Evolutionary conservation across 1,140 invertebrate genomes (phyloP), one percentile per base, ranked within the genome.

Genomic region (Choristoneura fumiferana): DNA sequence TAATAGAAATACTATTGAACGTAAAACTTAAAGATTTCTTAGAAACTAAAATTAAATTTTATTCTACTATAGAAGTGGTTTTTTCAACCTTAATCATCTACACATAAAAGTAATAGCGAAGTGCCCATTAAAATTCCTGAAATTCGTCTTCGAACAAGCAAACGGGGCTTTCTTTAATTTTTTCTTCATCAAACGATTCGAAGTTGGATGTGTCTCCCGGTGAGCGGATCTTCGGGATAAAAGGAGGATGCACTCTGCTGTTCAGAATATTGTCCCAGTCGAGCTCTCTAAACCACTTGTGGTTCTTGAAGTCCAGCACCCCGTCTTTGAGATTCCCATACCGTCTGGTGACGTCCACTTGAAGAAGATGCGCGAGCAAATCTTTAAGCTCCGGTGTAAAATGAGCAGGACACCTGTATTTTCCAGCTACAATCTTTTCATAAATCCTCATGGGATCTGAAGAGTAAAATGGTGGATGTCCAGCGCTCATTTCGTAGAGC

Each of bases 321-420:
- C 96, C 97, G 58, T 95, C 94, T 74, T 95, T 96, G 13, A 98
- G 88, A 76, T 97, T 98, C 1, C 97, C 97, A 76, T 91, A 97
- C 33, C 98, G 92, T 78, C 96, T 96, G 0, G 96, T 96, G 1
- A 97, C 86, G 89, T 99, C 98, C 1, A 92, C 86, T 80, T 94
- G 96, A 0, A 99, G 90, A 45, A 98, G 81, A 74, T 97, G 96
- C 59, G 92, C 91, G 9, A 99, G 71, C 1, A 99, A 84, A 85
- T 99, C 96, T 73, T 94, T 97, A 45, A 99, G 75, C 54, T 98
- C 95, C 0, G 81, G 71, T 0, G 91, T 91, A 67, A 96, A 96
- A 45, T 93, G 91, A 9, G 76, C 73, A 0, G 95, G 93, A 76
- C 92, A 92, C 89, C 91, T 91, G 71, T 94, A 96, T 75, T 93